phyloP scores from a whole-genome alignment of 2,888 invertebrate genomes.

The Heteromyza rotundicornis region DNA sequence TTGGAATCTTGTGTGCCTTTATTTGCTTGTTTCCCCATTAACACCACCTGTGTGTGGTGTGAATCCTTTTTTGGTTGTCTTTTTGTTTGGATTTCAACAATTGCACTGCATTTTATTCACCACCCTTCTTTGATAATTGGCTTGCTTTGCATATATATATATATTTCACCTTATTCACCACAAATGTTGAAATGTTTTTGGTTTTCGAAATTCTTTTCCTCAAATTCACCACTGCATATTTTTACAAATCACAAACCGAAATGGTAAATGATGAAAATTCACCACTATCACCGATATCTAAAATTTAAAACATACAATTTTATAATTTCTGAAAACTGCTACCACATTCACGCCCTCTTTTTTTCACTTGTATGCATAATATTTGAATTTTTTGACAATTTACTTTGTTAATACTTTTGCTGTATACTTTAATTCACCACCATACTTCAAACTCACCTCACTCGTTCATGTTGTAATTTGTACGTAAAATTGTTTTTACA shows the following conservation, averaged over 20 bases:
- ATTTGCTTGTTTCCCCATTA: conserved; percentile 9
- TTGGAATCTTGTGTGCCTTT: conserved; percentile 21
- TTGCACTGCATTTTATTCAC: conserved; percentile 11
- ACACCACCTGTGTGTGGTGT: conserved; percentile 3
- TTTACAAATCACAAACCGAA: too few species aligned
- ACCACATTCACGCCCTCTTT: too few species aligned
- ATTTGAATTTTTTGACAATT: neutral
- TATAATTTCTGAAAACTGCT: too few species aligned
- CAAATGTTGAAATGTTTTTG: neutral
- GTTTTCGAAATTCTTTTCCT: too few species aligned
- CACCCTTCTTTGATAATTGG: neutral
- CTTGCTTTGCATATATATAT: neutral
- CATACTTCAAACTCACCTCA: neutral
- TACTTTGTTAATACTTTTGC: neutral
- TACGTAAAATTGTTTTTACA: conserved; percentile 12
- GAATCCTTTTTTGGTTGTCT: neutral
- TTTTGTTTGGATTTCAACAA: neutral
- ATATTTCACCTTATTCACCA: conserved; percentile 13
- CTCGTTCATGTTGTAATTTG: conserved; percentile 22
- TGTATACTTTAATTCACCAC: neutral
- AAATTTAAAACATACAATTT: too few species aligned
- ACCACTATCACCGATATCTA: too few species aligned
- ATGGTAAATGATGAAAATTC: too few species aligned
- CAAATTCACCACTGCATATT: too few species aligned
- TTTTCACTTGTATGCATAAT: neutral